Evolutionary conservation across 2,113 vertebrate genomes (phyloP).

Genomic region (Ibidorhyncha struthersii): DNA sequence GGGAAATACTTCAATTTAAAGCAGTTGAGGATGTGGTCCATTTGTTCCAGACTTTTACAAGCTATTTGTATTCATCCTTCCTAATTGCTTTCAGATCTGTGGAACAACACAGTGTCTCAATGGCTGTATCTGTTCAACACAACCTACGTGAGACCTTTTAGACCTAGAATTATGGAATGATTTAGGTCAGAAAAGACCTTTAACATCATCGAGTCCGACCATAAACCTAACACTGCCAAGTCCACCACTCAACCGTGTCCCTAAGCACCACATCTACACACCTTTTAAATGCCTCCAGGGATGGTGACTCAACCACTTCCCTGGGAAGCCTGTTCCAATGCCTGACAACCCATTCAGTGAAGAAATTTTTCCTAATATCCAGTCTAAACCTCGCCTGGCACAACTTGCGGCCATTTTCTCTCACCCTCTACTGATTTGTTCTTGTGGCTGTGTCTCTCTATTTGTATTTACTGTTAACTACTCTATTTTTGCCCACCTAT

Average conservation of each 20-base stretch:
- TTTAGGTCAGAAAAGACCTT: neutral
- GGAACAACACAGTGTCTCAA: neutral
- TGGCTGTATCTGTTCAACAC: neutral
- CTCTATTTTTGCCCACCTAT: neutral
- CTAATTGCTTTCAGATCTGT: neutral
- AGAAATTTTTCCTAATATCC: neutral
- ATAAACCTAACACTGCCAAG: neutral
- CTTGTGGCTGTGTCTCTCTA: neutral
- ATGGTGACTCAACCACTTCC: neutral
- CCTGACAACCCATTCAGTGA: neutral
- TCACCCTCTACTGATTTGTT: neutral
- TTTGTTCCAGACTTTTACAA: neutral
- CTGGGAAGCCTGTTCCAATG: neutral
- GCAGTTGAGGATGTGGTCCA: neutral
- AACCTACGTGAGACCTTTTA: neutral
- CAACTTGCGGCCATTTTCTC: neutral
- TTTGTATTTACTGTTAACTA: neutral
- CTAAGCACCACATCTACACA: rapidly evolving
- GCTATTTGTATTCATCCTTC: neutral
- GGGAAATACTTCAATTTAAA: neutral
- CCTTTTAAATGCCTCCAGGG: neutral
- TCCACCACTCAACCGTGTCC: neutral
- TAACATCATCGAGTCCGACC: neutral
- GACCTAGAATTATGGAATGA: neutral
- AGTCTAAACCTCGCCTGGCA: neutral